Conservation (phyloP, 2,797 vertebrate species). For the Urophycis tenuis region DNA sequence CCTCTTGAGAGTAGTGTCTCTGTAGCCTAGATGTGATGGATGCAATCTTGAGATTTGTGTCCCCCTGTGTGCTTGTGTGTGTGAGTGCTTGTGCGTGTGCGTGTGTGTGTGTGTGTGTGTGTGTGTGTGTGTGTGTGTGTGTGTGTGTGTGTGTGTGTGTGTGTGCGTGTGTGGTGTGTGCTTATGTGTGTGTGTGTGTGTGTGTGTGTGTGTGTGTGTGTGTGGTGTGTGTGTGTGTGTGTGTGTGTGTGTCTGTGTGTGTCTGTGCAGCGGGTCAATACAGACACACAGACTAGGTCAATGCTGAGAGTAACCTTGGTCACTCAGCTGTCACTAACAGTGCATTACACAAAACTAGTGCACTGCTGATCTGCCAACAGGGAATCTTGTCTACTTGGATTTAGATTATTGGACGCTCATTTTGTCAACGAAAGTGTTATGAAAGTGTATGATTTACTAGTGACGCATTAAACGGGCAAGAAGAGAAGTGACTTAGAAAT, state of each 20-base stretch:
- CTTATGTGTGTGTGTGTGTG: no score
- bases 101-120: neutral
- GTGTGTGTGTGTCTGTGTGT: neutral
- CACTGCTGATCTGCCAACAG: neutral
- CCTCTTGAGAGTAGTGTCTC: neutral
- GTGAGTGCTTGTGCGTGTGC: neutral
- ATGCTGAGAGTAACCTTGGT: conserved; percentile 45
- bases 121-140: conserved; percentile 2
- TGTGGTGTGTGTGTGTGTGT: no score
- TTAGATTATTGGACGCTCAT: neutral
- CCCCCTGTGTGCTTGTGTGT: neutral
- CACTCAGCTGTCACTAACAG: conserved; percentile 46
- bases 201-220: no score
- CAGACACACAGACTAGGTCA: neutral
- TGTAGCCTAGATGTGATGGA: neutral
- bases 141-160: conserved; percentile 29
- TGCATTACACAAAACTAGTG: conserved; percentile 27
- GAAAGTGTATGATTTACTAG: neutral
- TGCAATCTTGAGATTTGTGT: no score
- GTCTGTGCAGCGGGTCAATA: neutral
- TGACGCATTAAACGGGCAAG: neutral
- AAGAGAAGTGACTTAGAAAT: neutral
- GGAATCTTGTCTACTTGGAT: neutral
- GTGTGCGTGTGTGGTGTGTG: conserved; percentile 21
- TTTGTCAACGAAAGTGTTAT: no score